Conservation (phyloP, 2,113 vertebrate genomes). For the Bothrops jararaca region DNA sequence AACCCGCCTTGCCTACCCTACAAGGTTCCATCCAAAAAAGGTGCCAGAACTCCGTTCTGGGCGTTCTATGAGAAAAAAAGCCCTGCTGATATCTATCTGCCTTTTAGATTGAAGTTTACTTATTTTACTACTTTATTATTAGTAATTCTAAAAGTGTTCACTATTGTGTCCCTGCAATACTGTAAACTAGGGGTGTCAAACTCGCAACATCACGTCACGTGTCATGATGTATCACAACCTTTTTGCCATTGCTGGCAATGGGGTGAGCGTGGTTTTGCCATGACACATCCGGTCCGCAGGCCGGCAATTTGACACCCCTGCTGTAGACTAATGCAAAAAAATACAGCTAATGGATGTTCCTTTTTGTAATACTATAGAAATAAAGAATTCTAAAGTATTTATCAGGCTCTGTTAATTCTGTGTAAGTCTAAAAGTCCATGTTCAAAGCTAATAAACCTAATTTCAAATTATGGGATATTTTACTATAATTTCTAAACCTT, state of each 20-base stretch:
- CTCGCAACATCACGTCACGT: no score
- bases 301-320: no score
- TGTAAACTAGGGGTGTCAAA: not conserved
- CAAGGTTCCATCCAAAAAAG: no score
- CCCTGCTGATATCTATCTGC: not conserved
- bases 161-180: not conserved
- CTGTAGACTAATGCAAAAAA: not conserved
- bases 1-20: no score
- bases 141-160: not conserved
- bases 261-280: no score
- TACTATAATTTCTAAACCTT: not conserved
- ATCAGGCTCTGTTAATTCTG: not conserved
- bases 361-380: not conserved
- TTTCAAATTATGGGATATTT: not conserved
- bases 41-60: no score
- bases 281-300: no score
- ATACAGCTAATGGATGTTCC: not conserved
- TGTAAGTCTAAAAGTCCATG: not conserved
- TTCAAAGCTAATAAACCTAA: not conserved
- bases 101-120: not conserved
- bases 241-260: no score
- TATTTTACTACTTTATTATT: not conserved
- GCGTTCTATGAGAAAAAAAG: no score
- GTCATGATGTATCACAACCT: no score
- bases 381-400: not conserved